Percentiles rank a stretch among this genome's conserved stretches.
Evolutionary conservation across 2,888 invertebrate genomes (phyloP).

Genomic region (Drosophila greeni): DNA sequence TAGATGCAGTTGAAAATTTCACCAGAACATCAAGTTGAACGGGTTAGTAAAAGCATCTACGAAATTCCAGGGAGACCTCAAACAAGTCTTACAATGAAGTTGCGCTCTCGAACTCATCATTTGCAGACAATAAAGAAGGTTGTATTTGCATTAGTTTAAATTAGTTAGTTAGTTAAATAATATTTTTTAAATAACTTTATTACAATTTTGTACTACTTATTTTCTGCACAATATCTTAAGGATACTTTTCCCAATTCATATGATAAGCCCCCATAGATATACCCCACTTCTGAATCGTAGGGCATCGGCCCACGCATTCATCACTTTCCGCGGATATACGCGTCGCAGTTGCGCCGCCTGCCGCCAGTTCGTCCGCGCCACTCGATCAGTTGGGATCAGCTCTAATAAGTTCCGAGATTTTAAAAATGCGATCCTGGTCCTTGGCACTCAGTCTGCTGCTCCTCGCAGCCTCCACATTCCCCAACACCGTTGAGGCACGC

Average conservation of each 20-base stretch:
- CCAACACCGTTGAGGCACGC: conserved; percentile 60
- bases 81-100: neutral
- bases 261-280: neutral
- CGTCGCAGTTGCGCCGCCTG: conserved; percentile 33
- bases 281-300: conserved; percentile 24
- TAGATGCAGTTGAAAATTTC: neutral
- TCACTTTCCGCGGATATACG: conserved; percentile 56
- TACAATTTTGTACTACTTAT: neutral
- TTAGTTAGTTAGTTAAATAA: neutral
- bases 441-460: conserved; percentile 45
- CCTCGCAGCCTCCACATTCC: conserved; percentile 40
- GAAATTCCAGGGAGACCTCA: fast-evolving
- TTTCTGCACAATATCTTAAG: fast-evolving
- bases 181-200: neutral
- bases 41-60: neutral
- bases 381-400: conserved; percentile 51
- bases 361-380: conserved; percentile 51
- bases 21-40: neutral
- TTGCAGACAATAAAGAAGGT: neutral
- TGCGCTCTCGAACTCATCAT: neutral
- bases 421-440: conserved; percentile 51
- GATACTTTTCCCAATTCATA: neutral
- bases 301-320: conserved; percentile 52
- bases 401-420: conserved; percentile 2
- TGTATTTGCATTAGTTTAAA: neutral